These are phyloP conservation scores for Sebastes kiyomatsui DNA, from an alignment of 2,797 vertebrate species.

Conservation along the genomic window DNA sequence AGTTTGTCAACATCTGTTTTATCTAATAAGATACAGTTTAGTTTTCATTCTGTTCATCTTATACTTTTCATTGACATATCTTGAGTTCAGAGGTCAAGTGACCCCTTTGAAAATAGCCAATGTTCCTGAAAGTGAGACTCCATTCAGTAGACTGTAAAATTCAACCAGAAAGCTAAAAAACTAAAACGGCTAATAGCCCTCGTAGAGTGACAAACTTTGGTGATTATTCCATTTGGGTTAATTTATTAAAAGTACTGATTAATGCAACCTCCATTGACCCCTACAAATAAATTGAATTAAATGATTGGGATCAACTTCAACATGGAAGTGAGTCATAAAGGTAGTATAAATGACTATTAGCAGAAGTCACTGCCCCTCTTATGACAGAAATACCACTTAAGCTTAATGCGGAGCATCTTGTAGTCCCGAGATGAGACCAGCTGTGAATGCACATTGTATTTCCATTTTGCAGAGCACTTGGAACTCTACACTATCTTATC, in stretches of 20 bases:
- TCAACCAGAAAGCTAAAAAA: too few relatives aligned
- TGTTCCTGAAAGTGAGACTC: neutral
- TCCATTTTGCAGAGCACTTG: neutral
- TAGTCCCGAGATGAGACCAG: neutral
- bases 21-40: too few relatives aligned
- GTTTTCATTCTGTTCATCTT: too few relatives aligned
- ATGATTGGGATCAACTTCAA: neutral
- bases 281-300: neutral
- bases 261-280: neutral
- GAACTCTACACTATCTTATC: neutral
- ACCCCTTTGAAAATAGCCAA: too few relatives aligned
- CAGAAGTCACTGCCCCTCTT: neutral
- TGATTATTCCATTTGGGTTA: neutral
- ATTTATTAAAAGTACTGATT: neutral
- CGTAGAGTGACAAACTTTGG: neutral
- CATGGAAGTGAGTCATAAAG: neutral
- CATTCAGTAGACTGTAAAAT: neutral
- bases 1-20: too few relatives aligned
- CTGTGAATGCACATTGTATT: neutral
- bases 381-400: neutral
- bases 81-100: too few relatives aligned
- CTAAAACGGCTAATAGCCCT: neutral
- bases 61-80: fast-evolving
- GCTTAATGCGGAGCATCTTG: neutral
- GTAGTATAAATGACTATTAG: neutral